Evolutionary conservation across 1,140 invertebrate species (phyloP).

Genomic region (Pteromalus puparum): DNA sequence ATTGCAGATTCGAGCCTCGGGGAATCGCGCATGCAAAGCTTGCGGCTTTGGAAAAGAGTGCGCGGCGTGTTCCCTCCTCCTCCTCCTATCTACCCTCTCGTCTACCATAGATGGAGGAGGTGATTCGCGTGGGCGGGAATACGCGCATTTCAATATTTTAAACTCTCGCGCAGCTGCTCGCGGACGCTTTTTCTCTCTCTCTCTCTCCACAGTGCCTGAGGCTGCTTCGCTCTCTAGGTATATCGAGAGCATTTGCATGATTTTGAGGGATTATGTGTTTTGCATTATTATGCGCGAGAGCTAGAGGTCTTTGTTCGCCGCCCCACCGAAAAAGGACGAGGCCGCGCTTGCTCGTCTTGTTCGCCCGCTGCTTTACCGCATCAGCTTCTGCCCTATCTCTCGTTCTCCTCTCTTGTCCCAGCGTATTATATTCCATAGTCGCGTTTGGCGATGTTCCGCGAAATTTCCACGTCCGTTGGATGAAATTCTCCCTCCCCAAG

Average conservation of each 20-base stretch:
- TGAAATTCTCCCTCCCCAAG: background rate
- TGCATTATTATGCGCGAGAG: constrained; percentile 12
- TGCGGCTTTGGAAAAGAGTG: constrained; percentile 12
- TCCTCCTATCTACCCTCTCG: background rate
- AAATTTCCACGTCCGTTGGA: background rate
- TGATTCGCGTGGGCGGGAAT: background rate
- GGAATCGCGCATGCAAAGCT: constrained; percentile 17
- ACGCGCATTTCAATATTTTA: constrained; percentile 10
- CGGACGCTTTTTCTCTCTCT: too few species aligned
- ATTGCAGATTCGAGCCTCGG: constrained; percentile 24
- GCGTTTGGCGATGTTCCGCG: background rate
- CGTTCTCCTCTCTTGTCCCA: too few species aligned
- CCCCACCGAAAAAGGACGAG: background rate
- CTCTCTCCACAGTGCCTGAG: too few species aligned
- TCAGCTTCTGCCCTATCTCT: background rate
- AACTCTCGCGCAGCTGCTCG: background rate
- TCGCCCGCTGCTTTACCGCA: background rate
- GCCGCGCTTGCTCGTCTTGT: background rate
- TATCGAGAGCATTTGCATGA: background rate
- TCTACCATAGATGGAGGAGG: background rate
- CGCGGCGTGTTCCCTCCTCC: background rate
- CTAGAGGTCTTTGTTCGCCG: background rate
- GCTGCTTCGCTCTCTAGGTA: background rate
- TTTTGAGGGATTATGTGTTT: background rate
- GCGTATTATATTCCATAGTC: background rate